Evolutionary conservation across 2,888 invertebrate genomes (phyloP).

Genomic region (Clunio marinus): DNA sequence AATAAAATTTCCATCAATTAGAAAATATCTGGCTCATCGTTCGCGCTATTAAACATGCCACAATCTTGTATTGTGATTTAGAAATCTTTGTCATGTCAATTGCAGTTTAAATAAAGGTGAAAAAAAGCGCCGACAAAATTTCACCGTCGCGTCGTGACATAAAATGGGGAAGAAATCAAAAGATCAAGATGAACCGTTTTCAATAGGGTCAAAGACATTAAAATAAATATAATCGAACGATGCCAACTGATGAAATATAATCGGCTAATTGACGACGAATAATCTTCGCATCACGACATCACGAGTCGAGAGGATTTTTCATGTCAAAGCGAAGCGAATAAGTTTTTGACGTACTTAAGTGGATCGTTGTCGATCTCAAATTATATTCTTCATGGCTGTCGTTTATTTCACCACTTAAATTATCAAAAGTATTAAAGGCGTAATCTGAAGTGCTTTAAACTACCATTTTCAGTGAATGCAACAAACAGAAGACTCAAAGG

Average conservation of each 20-base stretch:
- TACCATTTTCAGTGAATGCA: conserved; percentile 8
- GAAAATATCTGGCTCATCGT: neutral
- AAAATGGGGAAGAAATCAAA: neutral
- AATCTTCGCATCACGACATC: conserved; percentile 15
- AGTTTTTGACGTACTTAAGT: conserved; percentile 26
- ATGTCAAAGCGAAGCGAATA: neutral
- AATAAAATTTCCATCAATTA: conserved; percentile 16
- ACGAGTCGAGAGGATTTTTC: neutral
- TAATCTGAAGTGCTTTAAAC: conserved; percentile 23
- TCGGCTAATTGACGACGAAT: conserved; percentile 11
- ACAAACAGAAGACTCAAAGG: neutral
- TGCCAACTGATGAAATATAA: conserved; percentile 3
- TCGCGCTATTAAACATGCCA: neutral
- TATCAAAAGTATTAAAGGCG: neutral
- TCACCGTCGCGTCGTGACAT: neutral
- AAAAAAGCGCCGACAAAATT: neutral
- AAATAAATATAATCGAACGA: neutral
- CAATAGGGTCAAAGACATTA: conserved; percentile 1
- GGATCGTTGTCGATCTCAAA: conserved; percentile 25
- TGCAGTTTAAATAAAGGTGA: neutral
- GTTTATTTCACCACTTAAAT: neutral
- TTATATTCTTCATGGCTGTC: neutral
- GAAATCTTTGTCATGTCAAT: conserved; percentile 12
- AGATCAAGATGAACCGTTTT: neutral
- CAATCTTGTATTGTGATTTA: neutral